A percentile compares a stretch with the other conserved stretches of the same genome.
These are phyloP conservation scores for Tinamus guttatus DNA, from an alignment of 2,113 vertebrate species.

Conservation along the genomic window DNA sequence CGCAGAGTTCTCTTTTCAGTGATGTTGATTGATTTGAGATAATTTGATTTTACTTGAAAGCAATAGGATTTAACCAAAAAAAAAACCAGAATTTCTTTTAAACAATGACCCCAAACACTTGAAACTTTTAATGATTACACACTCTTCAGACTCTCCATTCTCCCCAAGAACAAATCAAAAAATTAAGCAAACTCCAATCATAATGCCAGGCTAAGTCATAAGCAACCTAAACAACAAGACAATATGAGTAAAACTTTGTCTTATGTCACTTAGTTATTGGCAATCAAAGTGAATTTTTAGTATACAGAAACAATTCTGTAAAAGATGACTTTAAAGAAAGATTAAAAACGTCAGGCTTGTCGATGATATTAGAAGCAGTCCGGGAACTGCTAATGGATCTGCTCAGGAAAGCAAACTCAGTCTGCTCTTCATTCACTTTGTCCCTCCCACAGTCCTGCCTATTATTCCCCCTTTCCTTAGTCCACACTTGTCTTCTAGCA, in stretches of 20 bases:
- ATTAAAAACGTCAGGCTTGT: not conserved
- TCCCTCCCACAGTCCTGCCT: not conserved
- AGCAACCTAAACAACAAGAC: not conserved
- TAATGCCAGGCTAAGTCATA: rapidly evolving
- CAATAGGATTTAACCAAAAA: not conserved
- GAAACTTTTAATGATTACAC: not conserved
- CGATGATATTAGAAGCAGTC: not conserved
- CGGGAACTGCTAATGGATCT: not conserved
- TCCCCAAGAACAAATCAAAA: not conserved
- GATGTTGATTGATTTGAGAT: not conserved
- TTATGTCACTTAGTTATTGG: rapidly evolving
- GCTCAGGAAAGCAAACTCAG: not conserved
- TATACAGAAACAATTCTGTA: not conserved
- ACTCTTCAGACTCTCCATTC: not conserved
- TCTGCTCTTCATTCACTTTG: rapidly evolving
- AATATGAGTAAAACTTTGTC: not conserved
- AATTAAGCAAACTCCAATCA: not conserved
- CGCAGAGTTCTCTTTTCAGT: constrained; percentile 6
- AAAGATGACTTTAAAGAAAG: not conserved
- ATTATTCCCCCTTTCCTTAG: constrained; percentile 3
- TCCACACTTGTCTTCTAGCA: not conserved
- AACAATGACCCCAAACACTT: not conserved
- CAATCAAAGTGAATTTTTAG: not conserved
- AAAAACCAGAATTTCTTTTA: not conserved
- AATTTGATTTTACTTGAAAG: not conserved